These are phyloP conservation scores for Aulostomus chinensis DNA, from an alignment of 2,797 vertebrate species.

Conservation along the genomic window DNA sequence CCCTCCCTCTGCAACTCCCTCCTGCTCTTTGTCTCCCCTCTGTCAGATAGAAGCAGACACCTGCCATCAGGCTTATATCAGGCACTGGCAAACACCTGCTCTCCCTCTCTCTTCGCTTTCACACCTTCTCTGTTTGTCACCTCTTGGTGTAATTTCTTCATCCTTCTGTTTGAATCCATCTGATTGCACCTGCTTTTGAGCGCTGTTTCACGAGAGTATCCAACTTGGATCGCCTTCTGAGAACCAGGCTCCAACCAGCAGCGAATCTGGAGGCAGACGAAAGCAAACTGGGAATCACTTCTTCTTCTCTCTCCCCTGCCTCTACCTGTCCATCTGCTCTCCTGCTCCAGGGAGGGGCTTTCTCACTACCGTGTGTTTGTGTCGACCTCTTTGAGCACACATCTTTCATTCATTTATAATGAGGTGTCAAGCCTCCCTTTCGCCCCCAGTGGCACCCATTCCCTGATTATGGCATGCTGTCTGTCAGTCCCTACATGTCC, in stretches of 20 bases:
- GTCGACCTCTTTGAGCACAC: constrained; percentile 43
- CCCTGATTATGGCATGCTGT: constrained; percentile 35
- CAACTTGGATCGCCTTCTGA: constrained; percentile 47
- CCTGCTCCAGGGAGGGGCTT: constrained; percentile 31
- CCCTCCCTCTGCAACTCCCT: constrained; percentile 20
- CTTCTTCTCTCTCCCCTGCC: constrained; percentile 22
- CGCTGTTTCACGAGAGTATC: constrained; percentile 14
- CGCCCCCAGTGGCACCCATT: constrained; percentile 37
- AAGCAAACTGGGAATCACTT: constrained; percentile 57
- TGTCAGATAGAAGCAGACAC: constrained; percentile 64
- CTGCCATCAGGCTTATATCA: constrained; percentile 75
- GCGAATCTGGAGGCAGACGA: constrained; percentile 67
- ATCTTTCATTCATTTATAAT: constrained; percentile 73
- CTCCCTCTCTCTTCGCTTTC: constrained; percentile 22
- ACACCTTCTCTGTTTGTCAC: constrained; percentile 45
- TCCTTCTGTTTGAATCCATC: constrained; percentile 39
- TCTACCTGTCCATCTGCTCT: constrained; percentile 64
- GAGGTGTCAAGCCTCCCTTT: constrained; percentile 54
- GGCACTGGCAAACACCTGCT: constrained; percentile 40
- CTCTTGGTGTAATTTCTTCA: constrained; percentile 33
- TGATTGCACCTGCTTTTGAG: constrained; percentile 23
- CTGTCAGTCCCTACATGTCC: constrained; percentile 37
- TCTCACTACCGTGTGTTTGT: constrained; percentile 24
- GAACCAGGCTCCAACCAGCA: constrained; percentile 18
- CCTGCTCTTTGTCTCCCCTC: constrained; percentile 34